Evolutionary conservation across 2,797 vertebrate genomes (phyloP), one percentile per base, ranked within the genome.

Genomic region (Girardinus metallicus): DNA sequence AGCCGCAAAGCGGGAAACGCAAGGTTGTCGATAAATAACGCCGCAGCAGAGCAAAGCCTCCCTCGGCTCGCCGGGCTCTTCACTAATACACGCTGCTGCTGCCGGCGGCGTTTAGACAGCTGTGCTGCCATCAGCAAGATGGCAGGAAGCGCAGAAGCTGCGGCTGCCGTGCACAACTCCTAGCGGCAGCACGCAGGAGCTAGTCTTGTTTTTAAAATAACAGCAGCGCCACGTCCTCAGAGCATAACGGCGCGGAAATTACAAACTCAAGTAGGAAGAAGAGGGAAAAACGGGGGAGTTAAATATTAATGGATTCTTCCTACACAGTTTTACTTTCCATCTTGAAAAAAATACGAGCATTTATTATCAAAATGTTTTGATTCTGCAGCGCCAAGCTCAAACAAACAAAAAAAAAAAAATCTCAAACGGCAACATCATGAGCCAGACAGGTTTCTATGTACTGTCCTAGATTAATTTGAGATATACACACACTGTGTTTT

Each of bases 1-100:
- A 66, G 77, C 46, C 66, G 31, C 47, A 44, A 44, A 55, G 31
- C 44, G 76, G 74, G 49, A 64, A 83, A 43, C 75, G 66, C 31
- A 34, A 76, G 53, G 81, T 83, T 80, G 84, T 81, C 62, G 75
- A 76, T 72, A 62, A 79, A 77, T 46, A 74, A 81, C 75, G 77
- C 57, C 39, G 43, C 34, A 41, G 75, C 23, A 34, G 60, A 47
- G 66, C 77, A 57, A 60, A 29, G 51, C 29, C 21, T 68, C 21
- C 47, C 82, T 75, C 77, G 78, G 53, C 68, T 85, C 83, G 78
- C 81, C 1, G 74, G 34, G 73, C 72, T 89, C 78, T 88, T 90
- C 80, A 90, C 83, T 88, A 89, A 92, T 89, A 85, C 83, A 93
- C 78, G 82, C 80, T 84, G 83, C 89, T 90, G 80, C 81, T 77